Percentiles rank a stretch among this genome's conserved stretches.
phyloP scores from a whole-genome alignment of 2,888 invertebrate genomes.

The Crocallis elinguaria region DNA sequence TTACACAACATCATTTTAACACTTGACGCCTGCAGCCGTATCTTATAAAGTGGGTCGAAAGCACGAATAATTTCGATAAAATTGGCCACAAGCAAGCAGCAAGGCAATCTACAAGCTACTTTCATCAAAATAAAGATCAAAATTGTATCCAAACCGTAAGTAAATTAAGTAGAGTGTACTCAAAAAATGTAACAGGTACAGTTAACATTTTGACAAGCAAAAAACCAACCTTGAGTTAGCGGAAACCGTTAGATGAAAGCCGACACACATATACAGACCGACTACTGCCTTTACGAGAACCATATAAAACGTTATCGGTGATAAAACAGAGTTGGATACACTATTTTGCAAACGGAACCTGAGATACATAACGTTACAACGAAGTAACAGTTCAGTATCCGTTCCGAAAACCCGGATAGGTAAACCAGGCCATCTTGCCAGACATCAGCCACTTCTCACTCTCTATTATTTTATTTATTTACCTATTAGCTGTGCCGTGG shows the following conservation, averaged over 20 bases:
- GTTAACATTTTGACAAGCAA: slow-evolving; percentile 78
- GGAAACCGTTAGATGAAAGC: slow-evolving; percentile 65
- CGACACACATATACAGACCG: slow-evolving; percentile 53
- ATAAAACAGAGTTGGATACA: slow-evolving; percentile 15
- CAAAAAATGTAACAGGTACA: slow-evolving; percentile 64
- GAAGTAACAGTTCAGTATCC: slow-evolving; percentile 12
- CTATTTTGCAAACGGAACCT: slow-evolving; percentile 4
- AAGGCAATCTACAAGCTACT: slow-evolving; percentile 32
- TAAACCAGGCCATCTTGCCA: not conserved
- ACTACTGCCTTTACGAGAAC: slow-evolving; percentile 32
- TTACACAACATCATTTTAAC: too few species aligned
- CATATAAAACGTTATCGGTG: slow-evolving; percentile 19
- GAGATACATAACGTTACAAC: not conserved
- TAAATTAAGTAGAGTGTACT: slow-evolving; percentile 52
- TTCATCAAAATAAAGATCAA: slow-evolving; percentile 40
- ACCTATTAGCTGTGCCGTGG: too few species aligned
- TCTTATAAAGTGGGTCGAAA: slow-evolving; percentile 11
- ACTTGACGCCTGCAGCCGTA: slow-evolving; percentile 6
- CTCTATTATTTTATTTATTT: too few species aligned
- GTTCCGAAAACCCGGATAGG: not conserved
- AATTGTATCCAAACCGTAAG: slow-evolving; percentile 40
- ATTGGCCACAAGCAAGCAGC: slow-evolving; percentile 1
- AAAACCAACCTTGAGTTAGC: slow-evolving; percentile 60
- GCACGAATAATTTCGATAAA: slow-evolving; percentile 10
- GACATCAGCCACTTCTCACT: not conserved